Evolutionary conservation across 2,888 invertebrate genomes (phyloP).

Genomic region (Oscheius myriophilus): DNA sequence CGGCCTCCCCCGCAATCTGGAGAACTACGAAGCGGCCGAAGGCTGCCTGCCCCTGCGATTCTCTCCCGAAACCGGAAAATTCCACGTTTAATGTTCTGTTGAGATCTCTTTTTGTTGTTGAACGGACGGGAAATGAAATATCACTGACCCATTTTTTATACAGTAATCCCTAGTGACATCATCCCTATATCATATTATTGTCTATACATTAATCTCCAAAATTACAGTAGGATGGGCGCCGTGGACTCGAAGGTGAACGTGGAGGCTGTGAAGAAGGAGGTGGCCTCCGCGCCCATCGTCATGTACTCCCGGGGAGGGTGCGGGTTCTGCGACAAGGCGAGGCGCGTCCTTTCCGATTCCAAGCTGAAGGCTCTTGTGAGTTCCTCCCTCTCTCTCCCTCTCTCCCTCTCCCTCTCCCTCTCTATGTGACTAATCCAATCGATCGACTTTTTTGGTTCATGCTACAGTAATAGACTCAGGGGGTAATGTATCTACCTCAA

Average conservation of each 20-base stretch:
- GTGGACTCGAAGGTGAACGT: slow-evolving; percentile 51
- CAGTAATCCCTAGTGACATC: background rate
- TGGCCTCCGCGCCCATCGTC: slow-evolving; percentile 43
- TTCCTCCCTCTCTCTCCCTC: no score
- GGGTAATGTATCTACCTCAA: no score
- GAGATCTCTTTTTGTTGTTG: background rate
- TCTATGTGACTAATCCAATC: no score
- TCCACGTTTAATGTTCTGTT: background rate
- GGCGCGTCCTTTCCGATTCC: slow-evolving; percentile 34
- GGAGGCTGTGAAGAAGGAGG: slow-evolving; percentile 40
- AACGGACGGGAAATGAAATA: no score
- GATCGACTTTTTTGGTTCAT: no score
- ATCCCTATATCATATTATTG: background rate
- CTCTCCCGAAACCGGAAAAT: background rate
- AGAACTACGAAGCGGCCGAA: slow-evolving; percentile 3
- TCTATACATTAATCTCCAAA: background rate
- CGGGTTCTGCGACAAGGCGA: slow-evolving; percentile 50
- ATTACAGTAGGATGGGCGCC: slow-evolving; percentile 36
- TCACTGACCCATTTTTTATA: no score
- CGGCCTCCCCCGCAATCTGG: background rate
- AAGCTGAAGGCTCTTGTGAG: background rate
- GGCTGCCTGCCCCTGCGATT: background rate
- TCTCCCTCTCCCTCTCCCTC: no score
- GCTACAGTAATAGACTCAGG: no score
- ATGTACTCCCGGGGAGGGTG: slow-evolving; percentile 48